Evolutionary conservation across 2,797 vertebrate genomes (phyloP), one percentile per base, ranked within the genome.

Genomic region (Onychomys arenicola): DNA sequence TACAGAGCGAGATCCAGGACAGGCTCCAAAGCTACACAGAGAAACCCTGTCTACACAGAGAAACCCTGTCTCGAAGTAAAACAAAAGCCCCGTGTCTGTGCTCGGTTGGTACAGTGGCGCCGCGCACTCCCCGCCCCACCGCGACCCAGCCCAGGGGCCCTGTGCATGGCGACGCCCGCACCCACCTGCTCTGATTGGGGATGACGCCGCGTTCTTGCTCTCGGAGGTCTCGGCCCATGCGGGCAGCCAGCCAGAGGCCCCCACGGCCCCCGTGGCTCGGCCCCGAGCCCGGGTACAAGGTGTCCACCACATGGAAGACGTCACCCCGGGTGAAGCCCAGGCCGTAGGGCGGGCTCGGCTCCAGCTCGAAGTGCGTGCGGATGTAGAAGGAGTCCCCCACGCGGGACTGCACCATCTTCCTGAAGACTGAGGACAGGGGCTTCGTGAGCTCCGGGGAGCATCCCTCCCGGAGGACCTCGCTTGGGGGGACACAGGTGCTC

Each of bases 361-460:
- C 99, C 0, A 99, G 99, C 97, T 99, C 99, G 77, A 99, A 99
- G 98, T 99, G 99, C 0, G 99, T 99, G 46, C 99, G 99, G 97
- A 99, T 98, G 97, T 99, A 99, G 98, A 99, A 99, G 0, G 99
- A 99, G 97, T 99, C 99, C 0, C 99, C 99, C 94, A 99, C 97
- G 0, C 98, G 99, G 43, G 99, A 99, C 10, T 99, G 99, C 23
- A 99, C 97, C 98, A 99, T 99, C 97, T 99, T 99, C 97, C 98
- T 99, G 98, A 99, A 99, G 98, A 99, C 99, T 99, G 97, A 16
- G 65, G 83, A 90, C 19, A 11, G 49, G 19, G 32, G 40, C 73
- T 6, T 59, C 0, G 10, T 80, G 84, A 59, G 40, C 17, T 23
- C 25, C 2, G 71, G 69, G 11, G 71, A n/a, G n/a, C n/a, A n/a